Evolutionary conservation across 2,888 invertebrate species (phyloP).

Genomic region (Melinaea marsaeus): DNA sequence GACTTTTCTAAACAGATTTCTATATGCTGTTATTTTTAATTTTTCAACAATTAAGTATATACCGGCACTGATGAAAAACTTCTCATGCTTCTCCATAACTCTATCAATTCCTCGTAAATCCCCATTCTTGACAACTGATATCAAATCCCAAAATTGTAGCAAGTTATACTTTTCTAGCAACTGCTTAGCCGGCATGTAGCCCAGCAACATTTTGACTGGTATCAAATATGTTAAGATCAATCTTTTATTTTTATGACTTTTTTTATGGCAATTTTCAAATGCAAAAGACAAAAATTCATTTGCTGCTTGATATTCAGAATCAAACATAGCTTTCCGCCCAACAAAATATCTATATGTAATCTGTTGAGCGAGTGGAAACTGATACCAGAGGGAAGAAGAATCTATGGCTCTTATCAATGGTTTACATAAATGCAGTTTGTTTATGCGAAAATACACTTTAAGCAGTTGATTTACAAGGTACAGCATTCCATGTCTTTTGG

Average conservation of each 20-base stretch:
- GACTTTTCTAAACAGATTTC: conserved; percentile 97
- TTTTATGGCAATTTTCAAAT: conserved; percentile 91
- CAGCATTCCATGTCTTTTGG: conserved; percentile 97
- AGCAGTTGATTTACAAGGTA: conserved; percentile 97
- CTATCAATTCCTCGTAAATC: conserved; percentile 89
- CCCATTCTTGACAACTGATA: conserved; percentile 92
- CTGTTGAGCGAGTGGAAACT: conserved; percentile 93
- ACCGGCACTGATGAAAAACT: conserved; percentile 97
- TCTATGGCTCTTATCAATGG: conserved; percentile 98
- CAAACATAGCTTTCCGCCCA: conserved; percentile 98
- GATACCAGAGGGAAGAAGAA: conserved; percentile 91
- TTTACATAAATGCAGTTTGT: conserved; percentile 92
- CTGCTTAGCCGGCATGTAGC: conserved; percentile 91
- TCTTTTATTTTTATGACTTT: conserved; percentile 90
- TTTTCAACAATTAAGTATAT: conserved; percentile 98
- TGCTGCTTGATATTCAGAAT: conserved; percentile 95
- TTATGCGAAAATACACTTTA: conserved; percentile 95
- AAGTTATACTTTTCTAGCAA: conserved; percentile 93
- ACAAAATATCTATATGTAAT: conserved; percentile 98
- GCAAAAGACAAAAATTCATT: conserved; percentile 95
- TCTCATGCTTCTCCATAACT: conserved; percentile 90
- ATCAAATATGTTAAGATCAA: conserved; percentile 96
- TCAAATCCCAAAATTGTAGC: conserved; percentile 92
- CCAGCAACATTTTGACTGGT: conserved; percentile 97
- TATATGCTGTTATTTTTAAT: conserved; percentile 94